Conservation (phyloP, 2,113 vertebrate genomes). For the Esox niger region DNA sequence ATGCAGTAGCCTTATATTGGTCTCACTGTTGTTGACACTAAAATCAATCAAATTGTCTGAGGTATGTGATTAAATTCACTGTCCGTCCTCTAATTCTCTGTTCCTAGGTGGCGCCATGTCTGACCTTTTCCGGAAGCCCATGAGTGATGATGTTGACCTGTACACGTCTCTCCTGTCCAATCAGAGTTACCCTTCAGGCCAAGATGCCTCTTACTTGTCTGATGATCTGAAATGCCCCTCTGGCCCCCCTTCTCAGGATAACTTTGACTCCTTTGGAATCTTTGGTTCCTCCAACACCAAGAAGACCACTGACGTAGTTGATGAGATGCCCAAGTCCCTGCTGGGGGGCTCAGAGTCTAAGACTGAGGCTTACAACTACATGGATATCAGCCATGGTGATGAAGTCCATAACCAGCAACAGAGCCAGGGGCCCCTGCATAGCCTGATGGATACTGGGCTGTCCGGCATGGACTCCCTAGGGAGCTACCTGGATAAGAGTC, state of each 20-base stretch:
- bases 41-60: not conserved
- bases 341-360: slow-evolving; percentile 78
- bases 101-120: slow-evolving; percentile 74
- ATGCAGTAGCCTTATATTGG: too few species aligned
- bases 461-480: slow-evolving; percentile 59
- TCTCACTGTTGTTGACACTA: too few species aligned
- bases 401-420: slow-evolving; percentile 64
- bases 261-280: slow-evolving; percentile 73
- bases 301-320: slow-evolving; percentile 76
- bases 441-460: slow-evolving; percentile 66
- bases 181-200: slow-evolving; percentile 67
- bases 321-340: slow-evolving; percentile 79
- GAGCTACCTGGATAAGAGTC: slow-evolving; percentile 62
- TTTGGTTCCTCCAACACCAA: slow-evolving; percentile 84
- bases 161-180: slow-evolving; percentile 91
- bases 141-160: slow-evolving; percentile 77
- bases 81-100: slow-evolving; percentile 39
- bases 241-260: slow-evolving; percentile 66
- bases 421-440: slow-evolving; percentile 37
- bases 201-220: slow-evolving; percentile 81
- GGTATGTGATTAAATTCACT: not conserved
- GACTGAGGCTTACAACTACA: slow-evolving; percentile 89
- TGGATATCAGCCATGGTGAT: slow-evolving; percentile 88
- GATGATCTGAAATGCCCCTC: slow-evolving; percentile 72
- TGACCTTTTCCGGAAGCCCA: slow-evolving; percentile 66